Percentiles rank a stretch among this genome's conserved stretches.
Conservation (phyloP, 2,113 vertebrate species). For the Thunnus maccoyii region DNA sequence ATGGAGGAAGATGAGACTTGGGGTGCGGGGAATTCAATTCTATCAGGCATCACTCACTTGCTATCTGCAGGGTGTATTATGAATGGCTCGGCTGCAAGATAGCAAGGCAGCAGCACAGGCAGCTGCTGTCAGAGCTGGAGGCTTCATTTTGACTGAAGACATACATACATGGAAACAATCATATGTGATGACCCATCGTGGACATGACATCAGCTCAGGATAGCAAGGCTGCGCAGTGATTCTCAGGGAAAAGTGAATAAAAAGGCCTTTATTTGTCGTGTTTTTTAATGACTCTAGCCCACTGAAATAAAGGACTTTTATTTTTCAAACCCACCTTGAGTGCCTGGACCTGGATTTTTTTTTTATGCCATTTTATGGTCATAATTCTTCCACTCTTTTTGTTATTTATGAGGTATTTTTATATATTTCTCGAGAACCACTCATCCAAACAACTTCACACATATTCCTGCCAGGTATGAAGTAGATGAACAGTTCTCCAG, state of each 20-base stretch:
- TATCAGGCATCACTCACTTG: constrained; percentile 44
- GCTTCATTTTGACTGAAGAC: constrained; percentile 39
- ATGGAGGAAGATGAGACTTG: constrained; percentile 26
- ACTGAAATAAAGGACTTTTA: too few relatives aligned
- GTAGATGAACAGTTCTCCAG: too few relatives aligned
- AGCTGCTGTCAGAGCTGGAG: constrained; percentile 9
- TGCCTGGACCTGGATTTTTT: too few relatives aligned
- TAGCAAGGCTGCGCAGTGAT: background rate
- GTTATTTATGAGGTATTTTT: too few relatives aligned
- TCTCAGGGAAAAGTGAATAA: background rate
- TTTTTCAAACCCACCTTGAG: too few relatives aligned
- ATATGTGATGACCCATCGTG: constrained; percentile 14
- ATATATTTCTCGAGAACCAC: too few relatives aligned
- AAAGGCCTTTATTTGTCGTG: too few relatives aligned
- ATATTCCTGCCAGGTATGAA: too few relatives aligned
- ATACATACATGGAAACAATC: constrained; percentile 17
- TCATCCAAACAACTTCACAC: too few relatives aligned
- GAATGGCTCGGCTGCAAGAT: constrained; percentile 29
- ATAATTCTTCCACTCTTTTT: too few relatives aligned
- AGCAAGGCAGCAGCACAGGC: constrained; percentile 3
- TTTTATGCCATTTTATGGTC: too few relatives aligned
- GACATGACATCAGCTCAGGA: background rate
- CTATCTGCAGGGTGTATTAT: constrained; percentile 48
- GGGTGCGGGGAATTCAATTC: constrained; percentile 57
- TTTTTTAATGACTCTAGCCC: too few relatives aligned